These are phyloP conservation scores for Calidris pygmaea DNA, from an alignment of 2,113 vertebrate species.

Conservation along the genomic window DNA sequence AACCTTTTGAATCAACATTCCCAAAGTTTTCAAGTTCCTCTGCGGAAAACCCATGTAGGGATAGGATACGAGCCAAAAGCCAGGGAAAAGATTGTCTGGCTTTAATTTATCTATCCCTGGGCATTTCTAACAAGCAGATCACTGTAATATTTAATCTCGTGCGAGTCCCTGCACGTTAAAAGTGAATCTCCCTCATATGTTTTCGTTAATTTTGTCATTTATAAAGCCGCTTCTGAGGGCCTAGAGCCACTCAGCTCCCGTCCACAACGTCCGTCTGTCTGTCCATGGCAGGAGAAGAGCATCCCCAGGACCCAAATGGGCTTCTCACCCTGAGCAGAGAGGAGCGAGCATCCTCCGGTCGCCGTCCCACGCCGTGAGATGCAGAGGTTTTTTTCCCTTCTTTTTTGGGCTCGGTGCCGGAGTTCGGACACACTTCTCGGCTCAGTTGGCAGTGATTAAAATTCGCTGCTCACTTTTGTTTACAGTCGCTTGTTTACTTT, in stretches of 20 bases:
- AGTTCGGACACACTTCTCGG: conserved; percentile 26
- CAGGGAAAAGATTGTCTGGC: conserved; percentile 40
- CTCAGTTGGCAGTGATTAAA: conserved; percentile 49
- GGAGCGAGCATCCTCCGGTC: neutral
- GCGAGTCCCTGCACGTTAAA: neutral
- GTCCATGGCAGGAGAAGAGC: neutral
- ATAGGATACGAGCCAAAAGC: conserved; percentile 32
- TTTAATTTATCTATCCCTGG: conserved; percentile 54
- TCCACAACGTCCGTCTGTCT: fast-evolving
- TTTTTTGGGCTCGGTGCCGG: neutral
- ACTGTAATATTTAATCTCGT: conserved; percentile 20
- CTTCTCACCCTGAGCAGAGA: fast-evolving
- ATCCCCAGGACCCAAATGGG: neutral
- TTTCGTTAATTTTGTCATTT: conserved; percentile 25
- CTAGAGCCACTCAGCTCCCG: neutral
- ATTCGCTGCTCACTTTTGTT: conserved; percentile 71
- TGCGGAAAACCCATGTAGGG: conserved; percentile 46
- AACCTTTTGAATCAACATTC: conserved; percentile 57
- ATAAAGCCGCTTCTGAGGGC: neutral
- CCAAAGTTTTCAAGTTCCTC: conserved; percentile 45
- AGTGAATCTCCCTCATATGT: neutral
- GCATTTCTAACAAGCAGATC: conserved; percentile 40
- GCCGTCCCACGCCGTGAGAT: neutral
- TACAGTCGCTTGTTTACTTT: conserved; percentile 74
- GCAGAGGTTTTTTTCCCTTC: neutral